A percentile compares a stretch with the other conserved stretches of the same genome.
phyloP scores from a whole-genome alignment of 1,140 invertebrate genomes.

The Frieseomelitta varia region DNA sequence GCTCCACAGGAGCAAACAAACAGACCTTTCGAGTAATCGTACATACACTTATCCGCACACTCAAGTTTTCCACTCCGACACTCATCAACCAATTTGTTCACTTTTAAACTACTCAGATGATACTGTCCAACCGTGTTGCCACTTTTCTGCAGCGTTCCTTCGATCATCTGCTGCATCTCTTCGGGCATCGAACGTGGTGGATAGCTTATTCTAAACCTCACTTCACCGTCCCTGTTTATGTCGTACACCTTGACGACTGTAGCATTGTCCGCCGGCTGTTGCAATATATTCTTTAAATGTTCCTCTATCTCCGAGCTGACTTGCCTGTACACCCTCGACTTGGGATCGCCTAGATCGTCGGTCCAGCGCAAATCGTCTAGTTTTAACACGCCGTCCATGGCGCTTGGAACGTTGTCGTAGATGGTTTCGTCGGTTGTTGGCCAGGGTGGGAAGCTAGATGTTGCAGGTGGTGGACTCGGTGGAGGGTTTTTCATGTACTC shows the following conservation, averaged over 20 bases:
- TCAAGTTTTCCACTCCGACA: constrained; percentile 89
- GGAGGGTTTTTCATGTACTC: constrained; percentile 77
- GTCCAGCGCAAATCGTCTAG: constrained; percentile 86
- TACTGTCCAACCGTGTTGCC: constrained; percentile 73
- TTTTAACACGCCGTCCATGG: constrained; percentile 86
- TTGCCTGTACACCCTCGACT: constrained; percentile 85
- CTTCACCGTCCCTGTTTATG: constrained; percentile 80
- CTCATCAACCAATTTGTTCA: constrained; percentile 84
- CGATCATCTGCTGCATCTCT: constrained; percentile 72
- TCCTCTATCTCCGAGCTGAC: constrained; percentile 84
- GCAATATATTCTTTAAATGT: constrained; percentile 82
- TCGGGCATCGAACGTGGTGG: constrained; percentile 68
- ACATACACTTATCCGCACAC: constrained; percentile 90
- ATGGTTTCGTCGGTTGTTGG: constrained; percentile 81
- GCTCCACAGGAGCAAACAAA: constrained; percentile 89
- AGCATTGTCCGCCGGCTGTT: constrained; percentile 68
- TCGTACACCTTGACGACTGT: constrained; percentile 84
- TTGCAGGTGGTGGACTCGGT: constrained; percentile 79
- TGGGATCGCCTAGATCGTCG: constrained; percentile 83
- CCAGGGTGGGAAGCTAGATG: constrained; percentile 78
- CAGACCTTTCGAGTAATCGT: constrained; percentile 84
- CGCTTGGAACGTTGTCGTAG: constrained; percentile 84
- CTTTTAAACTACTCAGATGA: constrained; percentile 70
- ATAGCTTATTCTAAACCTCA: constrained; percentile 76
- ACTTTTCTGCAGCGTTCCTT: constrained; percentile 70